A percentile compares a stretch with the other conserved stretches of the same genome.
These are phyloP conservation scores for Myodes glareolus DNA, from an alignment of 2,113 vertebrate species.

Conservation along the genomic window DNA sequence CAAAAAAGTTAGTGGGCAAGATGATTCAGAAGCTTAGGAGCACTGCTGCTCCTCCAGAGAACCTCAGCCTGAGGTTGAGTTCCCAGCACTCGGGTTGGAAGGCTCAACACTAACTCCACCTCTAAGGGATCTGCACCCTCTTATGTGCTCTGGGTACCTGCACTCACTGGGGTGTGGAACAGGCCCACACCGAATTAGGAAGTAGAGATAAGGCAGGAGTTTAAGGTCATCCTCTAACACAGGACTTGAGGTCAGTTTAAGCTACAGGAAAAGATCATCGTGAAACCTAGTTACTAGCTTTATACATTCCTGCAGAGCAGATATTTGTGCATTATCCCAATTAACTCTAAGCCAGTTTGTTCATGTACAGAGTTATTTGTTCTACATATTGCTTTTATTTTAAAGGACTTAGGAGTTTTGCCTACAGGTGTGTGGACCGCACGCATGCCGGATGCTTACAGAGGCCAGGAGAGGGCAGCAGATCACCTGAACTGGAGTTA, in stretches of 20 bases:
- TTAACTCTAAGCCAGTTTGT: background rate
- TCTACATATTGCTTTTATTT: background rate
- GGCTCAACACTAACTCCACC: too few species aligned
- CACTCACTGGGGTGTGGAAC: too few species aligned
- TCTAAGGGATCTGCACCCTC: background rate
- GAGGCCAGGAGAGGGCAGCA: background rate
- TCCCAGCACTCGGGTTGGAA: background rate
- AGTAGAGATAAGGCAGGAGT: background rate
- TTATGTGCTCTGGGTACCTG: background rate
- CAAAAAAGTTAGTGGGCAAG: background rate
- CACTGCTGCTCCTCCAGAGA: background rate
- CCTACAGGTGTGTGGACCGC: background rate
- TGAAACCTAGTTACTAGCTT: background rate
- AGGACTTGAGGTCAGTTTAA: background rate
- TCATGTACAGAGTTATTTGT: background rate
- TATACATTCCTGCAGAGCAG: background rate
- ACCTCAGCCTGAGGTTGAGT: background rate
- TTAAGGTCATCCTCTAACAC: background rate
- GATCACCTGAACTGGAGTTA: background rate
- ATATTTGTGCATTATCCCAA: constrained; percentile 4
- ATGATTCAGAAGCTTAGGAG: too few species aligned
- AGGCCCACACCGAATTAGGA: background rate
- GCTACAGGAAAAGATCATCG: background rate
- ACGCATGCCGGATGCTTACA: background rate
- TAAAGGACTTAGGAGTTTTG: background rate